Base-by-base conservation (phyloP, 2,797 vertebrate species). In the Chrysolophus pictus region DNA sequence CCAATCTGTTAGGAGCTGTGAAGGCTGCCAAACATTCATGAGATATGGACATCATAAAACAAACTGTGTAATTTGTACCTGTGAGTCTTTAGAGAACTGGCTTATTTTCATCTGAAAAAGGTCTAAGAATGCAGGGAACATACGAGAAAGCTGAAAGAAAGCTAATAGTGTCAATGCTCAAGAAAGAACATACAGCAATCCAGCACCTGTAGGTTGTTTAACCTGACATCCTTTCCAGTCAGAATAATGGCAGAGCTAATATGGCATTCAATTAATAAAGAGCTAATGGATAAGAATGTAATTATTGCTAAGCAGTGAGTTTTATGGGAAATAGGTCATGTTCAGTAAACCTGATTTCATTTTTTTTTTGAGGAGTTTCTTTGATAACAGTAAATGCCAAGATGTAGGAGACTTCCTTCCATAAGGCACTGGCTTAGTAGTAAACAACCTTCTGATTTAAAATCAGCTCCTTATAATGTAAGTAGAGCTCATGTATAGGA, bases 241-340 rank as follows among this genome's bases (percentile, higher is more conserved):
- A 78, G 17, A 23, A 37, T 47, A 70, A 81, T 49, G 59, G 65
- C 69, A 80, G 70, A 78, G 18, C 59, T 91, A 85, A 87, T 95
- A 72, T 26, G 37, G 70, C 87, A 89, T 93, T 94, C 84, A 92
- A 84, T 96, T 96, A 95, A 91, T 89, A 81, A 82, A 47, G 63
- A 89, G 46, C 64, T 93, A 68, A 90, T 93, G 18, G 24, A 78
- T 78, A 53, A 90, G 67, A 78, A 81, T 75, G 78, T 83, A 92
- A 94, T 95, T 95, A 95, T 77, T 96, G 73, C 73, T 70, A 87
- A 60, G 73, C 69, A 84, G 65, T 77, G 73, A 87, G 65, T 44
- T 92, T 95, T 92, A 64, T 89, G 84, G 79, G 82, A 93, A 95
- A 94, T 92, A 89, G 95, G 94, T 94, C 91, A 35, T 51, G 42